Percentiles rank a stretch among this genome's conserved stretches.
Conservation (phyloP, 2,113 vertebrate species). For the Urocolius indicus region DNA sequence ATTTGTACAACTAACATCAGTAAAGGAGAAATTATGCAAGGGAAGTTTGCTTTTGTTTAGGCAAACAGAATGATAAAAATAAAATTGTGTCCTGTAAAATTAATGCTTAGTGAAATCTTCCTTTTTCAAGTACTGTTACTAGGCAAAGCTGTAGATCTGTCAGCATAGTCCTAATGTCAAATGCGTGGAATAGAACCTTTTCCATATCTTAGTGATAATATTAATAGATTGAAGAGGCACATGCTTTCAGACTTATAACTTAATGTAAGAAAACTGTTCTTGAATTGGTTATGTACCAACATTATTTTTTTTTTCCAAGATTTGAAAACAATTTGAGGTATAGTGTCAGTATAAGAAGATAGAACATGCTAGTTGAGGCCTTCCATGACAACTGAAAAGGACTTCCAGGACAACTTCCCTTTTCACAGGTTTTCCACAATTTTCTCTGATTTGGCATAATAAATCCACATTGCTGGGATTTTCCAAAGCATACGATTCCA, state of each 20-base stretch:
- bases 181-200: not conserved
- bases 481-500: not conserved
- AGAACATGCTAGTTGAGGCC: not conserved
- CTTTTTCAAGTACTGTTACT: not conserved
- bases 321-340: not conserved
- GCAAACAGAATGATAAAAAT: slow-evolving; percentile 64
- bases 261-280: not conserved
- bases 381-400: not conserved
- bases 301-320: not conserved
- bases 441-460: not conserved
- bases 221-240: not conserved
- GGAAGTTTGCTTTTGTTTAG: slow-evolving; percentile 66
- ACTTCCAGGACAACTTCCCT: not conserved
- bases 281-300: not conserved
- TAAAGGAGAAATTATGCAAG: slow-evolving; percentile 44
- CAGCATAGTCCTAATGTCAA: not conserved
- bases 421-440: not conserved
- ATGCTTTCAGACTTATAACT: not conserved
- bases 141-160: not conserved
- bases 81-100: slow-evolving; percentile 12
- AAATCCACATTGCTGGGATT: not conserved
- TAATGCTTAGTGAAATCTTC: slow-evolving; percentile 7
- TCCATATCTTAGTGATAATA: not conserved
- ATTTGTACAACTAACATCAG: slow-evolving; percentile 50
- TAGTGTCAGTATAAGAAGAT: not conserved